Base-by-base conservation (phyloP, 2,888 invertebrate genomes). In the Pedicia rivosa region DNA sequence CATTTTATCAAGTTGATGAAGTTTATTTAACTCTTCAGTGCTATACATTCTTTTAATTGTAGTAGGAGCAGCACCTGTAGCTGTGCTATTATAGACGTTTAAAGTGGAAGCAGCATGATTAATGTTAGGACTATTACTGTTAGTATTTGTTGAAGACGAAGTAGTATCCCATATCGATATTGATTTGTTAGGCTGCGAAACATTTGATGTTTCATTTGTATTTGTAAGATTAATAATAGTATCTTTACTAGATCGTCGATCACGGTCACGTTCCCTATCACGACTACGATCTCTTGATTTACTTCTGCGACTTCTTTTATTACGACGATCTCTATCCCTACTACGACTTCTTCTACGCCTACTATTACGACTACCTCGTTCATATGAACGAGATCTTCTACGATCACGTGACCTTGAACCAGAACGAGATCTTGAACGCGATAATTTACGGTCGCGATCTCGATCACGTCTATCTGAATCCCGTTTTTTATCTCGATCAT, bases 1-100 rank as follows among this genome's bases (percentile, higher is more conserved):
- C 34, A 72, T 68, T 38, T 69, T 67, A 26, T 69, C 70, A 14
- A 66, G 46, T 41, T 66, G 65, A 40, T 65, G n/a, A n/a, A n/a
- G n/a, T n/a, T n/a, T n/a, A n/a, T n/a, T n/a, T n/a, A n/a, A n/a
- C n/a, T n/a, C n/a, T n/a, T n/a, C n/a, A n/a, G n/a, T n/a, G n/a
- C n/a, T n/a, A n/a, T n/a, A n/a, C n/a, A n/a, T n/a, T n/a, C n/a
- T n/a, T n/a, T n/a, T n/a, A n/a, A n/a, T n/a, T n/a, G n/a, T n/a
- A n/a, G n/a, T n/a, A n/a, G n/a, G n/a, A n/a, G n/a, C n/a, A n/a
- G n/a, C n/a, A n/a, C n/a, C n/a, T n/a, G n/a, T n/a, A n/a, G n/a
- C n/a, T n/a, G n/a, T n/a, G n/a, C n/a, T n/a, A n/a, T n/a, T n/a
- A n/a, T n/a, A n/a, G n/a, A n/a, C n/a, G n/a, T n/a, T n/a, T n/a